phyloP scores from a whole-genome alignment of 2,797 vertebrate species.

The Falco cherrug region DNA sequence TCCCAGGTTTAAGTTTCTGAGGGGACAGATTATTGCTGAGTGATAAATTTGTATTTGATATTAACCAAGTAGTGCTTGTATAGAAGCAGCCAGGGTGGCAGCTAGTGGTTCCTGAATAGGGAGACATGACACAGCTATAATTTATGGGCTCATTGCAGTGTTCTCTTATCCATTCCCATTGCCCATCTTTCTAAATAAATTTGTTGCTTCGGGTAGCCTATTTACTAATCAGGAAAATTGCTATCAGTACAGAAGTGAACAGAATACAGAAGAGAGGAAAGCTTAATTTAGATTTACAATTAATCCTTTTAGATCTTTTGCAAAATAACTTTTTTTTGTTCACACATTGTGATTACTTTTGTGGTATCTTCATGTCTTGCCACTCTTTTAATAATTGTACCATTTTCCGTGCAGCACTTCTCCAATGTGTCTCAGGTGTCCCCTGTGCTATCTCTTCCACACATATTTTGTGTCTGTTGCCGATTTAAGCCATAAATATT shows the following conservation, averaged over 20 bases:
- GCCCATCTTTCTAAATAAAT: neutral
- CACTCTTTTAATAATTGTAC: neutral
- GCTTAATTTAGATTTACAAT: neutral
- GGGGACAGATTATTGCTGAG: neutral
- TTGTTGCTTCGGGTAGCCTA: neutral
- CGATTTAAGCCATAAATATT: constrained; percentile 16
- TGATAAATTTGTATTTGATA: neutral
- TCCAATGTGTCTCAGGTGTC: neutral
- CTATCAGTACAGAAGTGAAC: neutral
- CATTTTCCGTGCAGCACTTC: neutral
- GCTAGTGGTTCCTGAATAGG: neutral
- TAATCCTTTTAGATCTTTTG: neutral
- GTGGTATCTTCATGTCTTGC: neutral
- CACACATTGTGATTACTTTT: neutral
- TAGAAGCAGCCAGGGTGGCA: neutral
- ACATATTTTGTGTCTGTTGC: neutral
- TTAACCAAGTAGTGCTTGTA: neutral
- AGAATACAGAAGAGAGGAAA: neutral
- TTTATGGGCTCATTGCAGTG: neutral
- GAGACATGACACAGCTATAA: neutral
- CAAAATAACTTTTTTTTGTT: neutral
- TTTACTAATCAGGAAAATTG: neutral
- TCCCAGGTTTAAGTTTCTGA: neutral
- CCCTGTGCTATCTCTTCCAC: neutral
- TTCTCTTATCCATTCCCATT: neutral